These are phyloP conservation scores for Habroteleia sp. DNA, from an alignment of 2,888 invertebrate species.

Conservation along the genomic window DNA sequence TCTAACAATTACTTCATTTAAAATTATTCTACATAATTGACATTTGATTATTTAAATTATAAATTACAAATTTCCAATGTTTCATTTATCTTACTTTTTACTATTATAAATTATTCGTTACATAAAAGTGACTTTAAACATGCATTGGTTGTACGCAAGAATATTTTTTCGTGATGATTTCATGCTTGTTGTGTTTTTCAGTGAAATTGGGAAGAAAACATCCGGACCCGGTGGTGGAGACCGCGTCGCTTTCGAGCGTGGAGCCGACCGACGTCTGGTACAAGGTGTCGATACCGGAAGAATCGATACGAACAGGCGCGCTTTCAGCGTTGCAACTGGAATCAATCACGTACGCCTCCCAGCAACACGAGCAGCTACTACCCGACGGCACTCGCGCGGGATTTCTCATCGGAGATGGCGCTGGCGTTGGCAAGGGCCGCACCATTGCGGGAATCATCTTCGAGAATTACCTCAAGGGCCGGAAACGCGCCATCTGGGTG, in stretches of 20 bases:
- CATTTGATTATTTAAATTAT: no score
- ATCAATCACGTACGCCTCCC: conserved; percentile 97
- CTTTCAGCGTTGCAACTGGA: conserved; percentile 98
- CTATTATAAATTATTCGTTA: no score
- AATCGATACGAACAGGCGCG: conserved; percentile 90
- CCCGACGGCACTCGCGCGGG: conserved; percentile 96
- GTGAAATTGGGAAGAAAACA: conserved; percentile 94
- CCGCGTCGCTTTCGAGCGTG: conserved; percentile 97
- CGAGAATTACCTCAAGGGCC: conserved; percentile 96
- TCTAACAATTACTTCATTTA: no score
- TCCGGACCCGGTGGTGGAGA: conserved; percentile 99
- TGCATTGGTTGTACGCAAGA: no score
- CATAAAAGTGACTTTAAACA: no score
- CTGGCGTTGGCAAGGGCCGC: conserved; percentile 98
- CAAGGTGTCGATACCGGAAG: conserved; percentile 90
- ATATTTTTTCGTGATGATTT: no score
- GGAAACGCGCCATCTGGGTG: conserved; percentile 98
- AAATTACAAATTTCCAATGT: no score
- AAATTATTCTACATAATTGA: no score
- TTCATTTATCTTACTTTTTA: no score
- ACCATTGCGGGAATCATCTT: conserved; percentile 99
- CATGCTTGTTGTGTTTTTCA: conserved; percentile 9
- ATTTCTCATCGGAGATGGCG: conserved; percentile 98
- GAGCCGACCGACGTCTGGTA: conserved; percentile 97
- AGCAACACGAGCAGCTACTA: conserved; percentile 95